Evolutionary conservation across 2,888 invertebrate species (phyloP).

Genomic region (Catotricha subobsoleta): DNA sequence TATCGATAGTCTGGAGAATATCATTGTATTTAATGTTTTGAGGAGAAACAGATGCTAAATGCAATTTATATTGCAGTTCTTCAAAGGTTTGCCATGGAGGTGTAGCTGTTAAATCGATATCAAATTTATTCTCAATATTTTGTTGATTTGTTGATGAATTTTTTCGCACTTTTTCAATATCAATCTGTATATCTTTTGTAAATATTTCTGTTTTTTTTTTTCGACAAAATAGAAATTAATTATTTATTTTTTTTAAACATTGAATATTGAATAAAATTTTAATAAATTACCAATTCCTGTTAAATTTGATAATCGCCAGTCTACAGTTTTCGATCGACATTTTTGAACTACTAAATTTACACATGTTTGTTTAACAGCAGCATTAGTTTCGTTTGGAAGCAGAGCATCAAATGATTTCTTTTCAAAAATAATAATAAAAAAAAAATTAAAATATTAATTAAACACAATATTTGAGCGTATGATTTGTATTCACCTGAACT

Average conservation of each 20-base stretch:
- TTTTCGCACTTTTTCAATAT: conserved; percentile 16
- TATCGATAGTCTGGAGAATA: conserved; percentile 15
- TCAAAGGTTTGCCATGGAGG: conserved; percentile 19
- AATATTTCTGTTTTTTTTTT: conserved; percentile 17
- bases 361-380: conserved; percentile 33
- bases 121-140: conserved; percentile 11
- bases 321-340: conserved; percentile 32
- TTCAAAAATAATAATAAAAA: conserved; percentile 14
- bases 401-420: conserved; percentile 28
- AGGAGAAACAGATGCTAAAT: conserved; percentile 1
- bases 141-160: conserved; percentile 10
- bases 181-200: conserved; percentile 22
- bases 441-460: too few relatives aligned
- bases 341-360: conserved; percentile 32
- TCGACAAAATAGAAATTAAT: neutral
- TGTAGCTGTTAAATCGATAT: conserved; percentile 13
- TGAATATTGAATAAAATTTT: neutral
- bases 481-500: conserved; percentile 14
- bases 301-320: conserved; percentile 38
- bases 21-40: neutral
- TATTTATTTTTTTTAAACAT: neutral
- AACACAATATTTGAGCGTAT: too few relatives aligned
- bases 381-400: conserved; percentile 34
- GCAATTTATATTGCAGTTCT: conserved; percentile 15
- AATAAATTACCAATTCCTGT: conserved; percentile 15